Conservation (phyloP, 2,888 invertebrate species). For the Andrena haemorrhoa region DNA sequence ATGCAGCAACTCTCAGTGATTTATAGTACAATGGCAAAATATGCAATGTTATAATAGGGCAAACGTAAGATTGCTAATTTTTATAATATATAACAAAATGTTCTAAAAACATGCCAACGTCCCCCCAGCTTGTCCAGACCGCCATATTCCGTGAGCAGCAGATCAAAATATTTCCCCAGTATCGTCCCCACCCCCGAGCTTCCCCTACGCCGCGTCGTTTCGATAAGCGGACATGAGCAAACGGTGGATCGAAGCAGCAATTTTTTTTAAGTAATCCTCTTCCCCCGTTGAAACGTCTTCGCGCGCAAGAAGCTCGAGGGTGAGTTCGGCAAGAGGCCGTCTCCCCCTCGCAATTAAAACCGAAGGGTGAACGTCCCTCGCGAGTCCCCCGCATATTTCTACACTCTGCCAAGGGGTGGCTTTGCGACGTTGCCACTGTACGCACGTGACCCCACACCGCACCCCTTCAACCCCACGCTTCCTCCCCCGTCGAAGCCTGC, state of each 20-base stretch:
- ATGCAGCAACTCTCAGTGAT: no score
- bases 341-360: constrained; percentile 67
- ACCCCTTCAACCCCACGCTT: constrained; percentile 43
- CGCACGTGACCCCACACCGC: constrained; percentile 65
- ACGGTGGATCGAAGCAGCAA: constrained; percentile 19
- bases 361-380: constrained; percentile 69
- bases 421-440: constrained; percentile 67
- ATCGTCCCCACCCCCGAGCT: background rate
- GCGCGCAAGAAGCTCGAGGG: constrained; percentile 38
- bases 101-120: background rate
- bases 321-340: constrained; percentile 49
- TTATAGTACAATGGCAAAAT: no score
- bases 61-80: no score
- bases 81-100: background rate
- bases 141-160: no score
- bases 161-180: background rate
- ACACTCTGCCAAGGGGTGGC: constrained; percentile 57
- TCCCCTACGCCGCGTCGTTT: background rate
- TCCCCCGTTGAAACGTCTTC: constrained; percentile 28
- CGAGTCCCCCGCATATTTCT: constrained; percentile 64
- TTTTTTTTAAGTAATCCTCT: constrained; percentile 48
- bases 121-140: no score
- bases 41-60: no score
- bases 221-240: background rate
- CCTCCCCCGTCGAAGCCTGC: constrained; percentile 4